phyloP scores from a whole-genome alignment of 1,140 invertebrate genomes.

The Drosophila persimilis region DNA sequence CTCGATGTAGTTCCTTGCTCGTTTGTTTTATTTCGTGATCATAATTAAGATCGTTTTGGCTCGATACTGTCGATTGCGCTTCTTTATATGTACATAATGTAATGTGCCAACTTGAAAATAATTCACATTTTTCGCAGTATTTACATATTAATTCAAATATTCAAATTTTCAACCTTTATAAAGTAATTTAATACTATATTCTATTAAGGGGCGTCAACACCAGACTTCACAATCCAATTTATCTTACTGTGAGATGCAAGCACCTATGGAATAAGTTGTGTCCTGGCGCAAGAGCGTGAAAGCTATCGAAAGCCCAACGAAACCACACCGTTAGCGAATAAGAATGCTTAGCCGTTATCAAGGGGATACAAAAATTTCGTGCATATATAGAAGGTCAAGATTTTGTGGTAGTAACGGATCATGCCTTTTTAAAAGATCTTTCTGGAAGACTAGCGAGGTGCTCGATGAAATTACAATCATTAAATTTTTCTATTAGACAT shows the following conservation, averaged over 20 bases:
- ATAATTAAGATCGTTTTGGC: too few relatives aligned
- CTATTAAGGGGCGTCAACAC: constrained; percentile 1
- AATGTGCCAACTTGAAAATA: too few relatives aligned
- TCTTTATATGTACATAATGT: too few relatives aligned
- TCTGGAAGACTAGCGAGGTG: neutral
- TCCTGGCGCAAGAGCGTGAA: constrained; percentile 1
- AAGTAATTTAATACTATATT: too few relatives aligned
- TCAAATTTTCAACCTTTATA: too few relatives aligned
- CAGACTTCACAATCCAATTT: constrained; percentile 4
- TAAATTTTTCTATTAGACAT: neutral
- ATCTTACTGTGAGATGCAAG: neutral
- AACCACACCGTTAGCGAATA: constrained; percentile 8
- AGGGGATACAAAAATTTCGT: neutral
- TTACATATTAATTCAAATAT: too few relatives aligned
- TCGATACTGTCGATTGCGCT: too few relatives aligned
- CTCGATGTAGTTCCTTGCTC: too few relatives aligned
- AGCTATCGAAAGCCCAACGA: neutral
- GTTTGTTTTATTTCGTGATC: too few relatives aligned
- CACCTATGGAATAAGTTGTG: neutral
- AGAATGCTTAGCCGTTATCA: constrained; percentile 7
- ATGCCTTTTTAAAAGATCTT: too few relatives aligned
- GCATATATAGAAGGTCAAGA: neutral
- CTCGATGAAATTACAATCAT: neutral
- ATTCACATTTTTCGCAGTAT: too few relatives aligned
- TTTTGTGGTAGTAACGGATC: too few relatives aligned